These are phyloP conservation scores for Bathynomus jamesi DNA, from an alignment of 1,140 invertebrate species.

Conservation along the genomic window DNA sequence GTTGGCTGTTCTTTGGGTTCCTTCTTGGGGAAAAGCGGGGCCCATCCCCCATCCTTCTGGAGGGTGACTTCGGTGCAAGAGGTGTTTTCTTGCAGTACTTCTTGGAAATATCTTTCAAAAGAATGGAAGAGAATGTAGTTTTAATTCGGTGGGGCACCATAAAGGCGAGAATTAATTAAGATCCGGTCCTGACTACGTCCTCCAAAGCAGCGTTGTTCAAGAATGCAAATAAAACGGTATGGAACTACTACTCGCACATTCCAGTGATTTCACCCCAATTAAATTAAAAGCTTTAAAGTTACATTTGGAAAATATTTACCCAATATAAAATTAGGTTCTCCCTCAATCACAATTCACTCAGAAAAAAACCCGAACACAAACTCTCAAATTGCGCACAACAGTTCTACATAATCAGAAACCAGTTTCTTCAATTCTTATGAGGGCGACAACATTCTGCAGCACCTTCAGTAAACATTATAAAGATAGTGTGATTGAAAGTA, in stretches of 20 bases:
- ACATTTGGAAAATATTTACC: no score
- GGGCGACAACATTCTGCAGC: no score
- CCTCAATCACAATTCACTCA: no score
- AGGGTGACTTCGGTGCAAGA: slow-evolving; percentile 66
- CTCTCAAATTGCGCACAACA: no score
- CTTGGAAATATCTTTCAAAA: slow-evolving; percentile 63
- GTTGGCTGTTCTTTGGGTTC: slow-evolving; percentile 35
- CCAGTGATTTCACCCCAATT: background rate
- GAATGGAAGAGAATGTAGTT: slow-evolving; percentile 16
- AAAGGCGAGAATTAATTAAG: background rate
- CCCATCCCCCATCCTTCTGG: slow-evolving; percentile 83
- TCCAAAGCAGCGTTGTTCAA: background rate
- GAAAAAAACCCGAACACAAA: no score
- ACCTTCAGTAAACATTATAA: no score
- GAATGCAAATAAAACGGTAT: background rate
- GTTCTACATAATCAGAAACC: no score
- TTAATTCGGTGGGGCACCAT: background rate
- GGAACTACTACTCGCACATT: background rate
- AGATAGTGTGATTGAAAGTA: no score
- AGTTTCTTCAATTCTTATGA: no score
- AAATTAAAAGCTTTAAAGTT: background rate
- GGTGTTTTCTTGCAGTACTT: slow-evolving; percentile 60
- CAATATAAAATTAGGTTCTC: no score
- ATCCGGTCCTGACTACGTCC: background rate
- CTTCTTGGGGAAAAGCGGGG: slow-evolving; percentile 54